Evolutionary conservation across 1,140 invertebrate species (phyloP), one percentile per base, ranked within the genome.

Genomic region (Drosophila pachea): DNA sequence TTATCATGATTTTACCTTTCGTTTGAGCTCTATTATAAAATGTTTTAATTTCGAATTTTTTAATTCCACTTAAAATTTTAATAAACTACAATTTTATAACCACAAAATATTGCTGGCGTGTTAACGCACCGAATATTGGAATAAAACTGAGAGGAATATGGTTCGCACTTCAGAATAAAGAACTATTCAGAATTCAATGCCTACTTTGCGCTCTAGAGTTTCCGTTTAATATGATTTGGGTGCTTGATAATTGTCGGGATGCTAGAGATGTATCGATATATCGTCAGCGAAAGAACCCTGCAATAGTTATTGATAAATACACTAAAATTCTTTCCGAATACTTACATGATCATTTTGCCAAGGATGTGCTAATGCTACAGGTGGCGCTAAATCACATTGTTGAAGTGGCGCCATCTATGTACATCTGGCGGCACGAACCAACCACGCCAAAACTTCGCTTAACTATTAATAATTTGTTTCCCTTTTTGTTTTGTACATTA

Each of bases 141-240:
- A 53, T 48, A 70, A 70, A 38, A 70, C 54, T 70, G 68, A 9
- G 3, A 7, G 6, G 45, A 9, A 7, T 33, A n/a, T 32, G 12
- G 32, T 33, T 14, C 52, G 11, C 31, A 52, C 32, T 33, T 47
- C 16, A 16, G 14, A 31, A 40, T 16, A 54, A 47, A 11, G 14
- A 35, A n/a, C 22, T 32, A 66, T 52, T 33, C 48, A 29, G 14
- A 66, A 35, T 38, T 12, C 62, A 38, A 40, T 40, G 65, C 58
- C 42, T 62, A 32, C 65, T 68, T 61, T 54, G 65, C 42, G 42
- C 65, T 53, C 8, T 7, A 47, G 66, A 70, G 59, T 38, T 60
- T 38, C 61, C 62, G 68, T 70, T 70, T 54, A 12, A 45, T 70
- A 66, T 66, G 31, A 70, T 66, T 33, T 11, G 47, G 54, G 66